A percentile compares a stretch with the other conserved stretches of the same genome.
These are phyloP conservation scores for Rhadina sibilatrix DNA, from an alignment of 2,113 vertebrate species.

Conservation along the genomic window DNA sequence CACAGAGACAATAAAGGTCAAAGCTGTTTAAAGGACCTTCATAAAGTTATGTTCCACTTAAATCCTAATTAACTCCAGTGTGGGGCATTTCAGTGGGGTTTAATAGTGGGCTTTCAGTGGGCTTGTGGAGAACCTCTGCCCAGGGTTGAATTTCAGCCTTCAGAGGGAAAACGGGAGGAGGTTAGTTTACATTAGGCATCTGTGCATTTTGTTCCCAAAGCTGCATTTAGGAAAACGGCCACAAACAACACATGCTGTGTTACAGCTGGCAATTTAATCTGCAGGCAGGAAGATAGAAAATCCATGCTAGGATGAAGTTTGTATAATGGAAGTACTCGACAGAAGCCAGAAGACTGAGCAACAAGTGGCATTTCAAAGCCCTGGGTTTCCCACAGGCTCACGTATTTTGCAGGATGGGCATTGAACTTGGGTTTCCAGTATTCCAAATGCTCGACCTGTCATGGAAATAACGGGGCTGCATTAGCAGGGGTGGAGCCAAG, in stretches of 20 bases:
- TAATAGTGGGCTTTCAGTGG: neutral
- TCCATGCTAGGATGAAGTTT: neutral
- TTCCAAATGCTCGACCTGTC: neutral
- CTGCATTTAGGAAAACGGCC: conserved; percentile 14
- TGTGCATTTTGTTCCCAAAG: conserved; percentile 47
- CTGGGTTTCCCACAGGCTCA: neutral
- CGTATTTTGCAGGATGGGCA: neutral
- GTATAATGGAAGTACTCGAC: neutral
- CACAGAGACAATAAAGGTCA: conserved; percentile 3
- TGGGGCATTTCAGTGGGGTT: neutral
- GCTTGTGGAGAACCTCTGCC: neutral
- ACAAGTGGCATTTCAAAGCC: conserved; percentile 44
- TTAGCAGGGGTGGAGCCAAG: neutral
- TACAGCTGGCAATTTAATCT: conserved; percentile 56
- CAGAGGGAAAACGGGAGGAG: neutral
- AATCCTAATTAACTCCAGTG: conserved; percentile 39
- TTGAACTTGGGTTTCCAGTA: conserved; percentile 2
- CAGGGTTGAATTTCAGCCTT: conserved; percentile 28
- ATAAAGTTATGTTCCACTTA: conserved; percentile 23
- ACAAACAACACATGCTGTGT: conserved; percentile 41
- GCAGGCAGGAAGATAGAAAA: conserved; percentile 17
- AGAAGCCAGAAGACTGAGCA: conserved; percentile 23
- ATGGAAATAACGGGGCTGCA: neutral
- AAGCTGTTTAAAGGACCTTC: conserved; percentile 11
- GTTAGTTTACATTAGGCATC: conserved; percentile 29